Evolutionary conservation across 2,797 vertebrate genomes (phyloP), one percentile per base, ranked within the genome.

Genomic region (Anomalospiza imberbis): DNA sequence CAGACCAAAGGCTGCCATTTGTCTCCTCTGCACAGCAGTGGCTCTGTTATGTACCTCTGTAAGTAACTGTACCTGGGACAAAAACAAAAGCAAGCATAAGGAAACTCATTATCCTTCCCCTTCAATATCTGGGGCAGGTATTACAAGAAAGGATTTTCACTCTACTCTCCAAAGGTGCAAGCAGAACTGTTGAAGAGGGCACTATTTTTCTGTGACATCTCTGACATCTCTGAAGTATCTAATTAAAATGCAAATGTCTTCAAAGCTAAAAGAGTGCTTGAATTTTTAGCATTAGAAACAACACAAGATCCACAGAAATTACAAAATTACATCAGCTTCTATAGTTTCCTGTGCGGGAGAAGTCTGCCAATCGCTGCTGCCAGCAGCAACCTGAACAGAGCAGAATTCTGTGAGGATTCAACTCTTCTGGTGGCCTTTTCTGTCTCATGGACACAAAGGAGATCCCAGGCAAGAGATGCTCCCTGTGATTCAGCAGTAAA

Each of bases 1-100:
- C 97, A 98, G 86, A 98, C 83, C n/a, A 99, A 96, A 0, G 98
- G 98, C 91, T 98, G 98, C 99, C 99, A 99, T 93, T 97, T 73
- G 1, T 98, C 98, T 73, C 98, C 98, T 95, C 97, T 98, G 97
- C 97, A 97, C 95, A 97, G 92, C 71, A 97, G 90, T 66, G 98
- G 98, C 83, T 98, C 98, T 2, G 97, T 97, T 4, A 98, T 88
- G 82, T 98, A 98, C 66, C 97, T 98, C 96, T 98, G 98, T 91
- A 99, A 97, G 96, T 99, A 99, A 67, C 97, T 93, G 42, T 98
- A 98, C 81, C 99, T 99, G 92, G 25, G 20, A 75, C 25, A 65
- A 91, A 80, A 61, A 75, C 60, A 90, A 78, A 68, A 80, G 50
- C 25, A 91, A 84, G 53, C 28, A 4, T 38, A 50, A 74, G 45